These are phyloP conservation scores for Xiphydria camelus DNA, from an alignment of 2,888 invertebrate genomes.

Conservation along the genomic window DNA sequence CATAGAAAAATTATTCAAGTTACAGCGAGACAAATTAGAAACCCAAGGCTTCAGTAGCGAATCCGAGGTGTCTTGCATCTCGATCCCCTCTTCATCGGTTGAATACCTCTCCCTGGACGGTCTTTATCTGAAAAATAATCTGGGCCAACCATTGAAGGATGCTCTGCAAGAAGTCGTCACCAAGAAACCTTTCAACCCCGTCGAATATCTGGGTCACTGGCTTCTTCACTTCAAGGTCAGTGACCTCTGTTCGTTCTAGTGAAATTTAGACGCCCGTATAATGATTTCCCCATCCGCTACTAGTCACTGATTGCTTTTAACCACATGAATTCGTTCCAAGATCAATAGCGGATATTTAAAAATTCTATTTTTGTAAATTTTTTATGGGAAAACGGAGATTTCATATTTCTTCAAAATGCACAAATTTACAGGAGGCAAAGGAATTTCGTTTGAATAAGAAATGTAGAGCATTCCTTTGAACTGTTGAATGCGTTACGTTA, in stretches of 20 bases:
- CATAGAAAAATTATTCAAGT: neutral
- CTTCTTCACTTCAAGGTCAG: slow-evolving; percentile 40
- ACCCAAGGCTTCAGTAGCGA: neutral
- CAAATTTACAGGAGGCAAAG: no score
- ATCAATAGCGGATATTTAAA: no score
- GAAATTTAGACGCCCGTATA: no score
- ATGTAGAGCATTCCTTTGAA: no score
- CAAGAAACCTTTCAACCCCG: slow-evolving; percentile 41
- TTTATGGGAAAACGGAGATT: no score
- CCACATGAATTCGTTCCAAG: no score
- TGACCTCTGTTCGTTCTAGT: neutral
- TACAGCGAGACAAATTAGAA: neutral
- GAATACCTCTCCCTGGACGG: slow-evolving; percentile 20
- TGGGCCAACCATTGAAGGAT: slow-evolving; percentile 27
- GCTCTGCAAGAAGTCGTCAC: slow-evolving; percentile 39
- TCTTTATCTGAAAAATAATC: slow-evolving; percentile 24
- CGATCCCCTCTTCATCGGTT: slow-evolving; percentile 5
- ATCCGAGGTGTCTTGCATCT: slow-evolving; percentile 9
- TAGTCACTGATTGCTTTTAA: no score
- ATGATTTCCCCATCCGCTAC: no score
- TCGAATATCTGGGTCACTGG: slow-evolving; percentile 49
- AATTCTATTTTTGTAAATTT: neutral
- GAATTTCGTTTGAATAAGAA: no score
- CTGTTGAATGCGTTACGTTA: no score
- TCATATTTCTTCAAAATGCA: no score